Percentiles rank a stretch among this genome's conserved stretches.
These are phyloP conservation scores for Lagenorhynchus albirostris DNA, from an alignment of 2,113 vertebrate genomes.

Conservation along the genomic window DNA sequence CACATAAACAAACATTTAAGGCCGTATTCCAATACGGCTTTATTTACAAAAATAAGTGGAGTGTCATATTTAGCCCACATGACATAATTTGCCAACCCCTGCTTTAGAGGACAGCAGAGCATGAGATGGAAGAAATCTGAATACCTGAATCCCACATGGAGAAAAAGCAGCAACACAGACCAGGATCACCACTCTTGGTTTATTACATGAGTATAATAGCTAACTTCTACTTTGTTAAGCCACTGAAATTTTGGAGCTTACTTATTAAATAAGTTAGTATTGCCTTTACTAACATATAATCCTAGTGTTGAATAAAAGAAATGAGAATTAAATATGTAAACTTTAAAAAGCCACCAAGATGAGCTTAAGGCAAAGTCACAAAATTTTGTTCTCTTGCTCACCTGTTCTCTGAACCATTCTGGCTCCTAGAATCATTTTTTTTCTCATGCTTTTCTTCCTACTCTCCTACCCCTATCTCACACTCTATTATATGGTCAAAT, in stretches of 20 bases:
- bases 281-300: not conserved
- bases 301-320: not conserved
- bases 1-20: not conserved
- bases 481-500: not conserved
- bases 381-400: not conserved
- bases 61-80: not conserved
- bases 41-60: not conserved
- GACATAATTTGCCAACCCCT: not conserved
- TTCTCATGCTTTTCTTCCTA: not conserved
- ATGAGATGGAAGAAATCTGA: not conserved
- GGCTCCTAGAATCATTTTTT: not conserved
- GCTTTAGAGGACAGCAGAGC: not conserved
- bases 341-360: not conserved
- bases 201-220: not conserved
- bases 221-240: not conserved
- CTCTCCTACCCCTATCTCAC: not conserved
- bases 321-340: not conserved
- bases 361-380: not conserved
- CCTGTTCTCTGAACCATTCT: not conserved
- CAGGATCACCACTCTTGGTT: not conserved
- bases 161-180: not conserved
- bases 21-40: not conserved
- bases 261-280: not conserved
- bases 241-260: not conserved
- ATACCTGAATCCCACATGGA: not conserved